Evolutionary conservation across 23 tunicate genomes (phyloP).

Genomic region (Diplosoma virens): DNA sequence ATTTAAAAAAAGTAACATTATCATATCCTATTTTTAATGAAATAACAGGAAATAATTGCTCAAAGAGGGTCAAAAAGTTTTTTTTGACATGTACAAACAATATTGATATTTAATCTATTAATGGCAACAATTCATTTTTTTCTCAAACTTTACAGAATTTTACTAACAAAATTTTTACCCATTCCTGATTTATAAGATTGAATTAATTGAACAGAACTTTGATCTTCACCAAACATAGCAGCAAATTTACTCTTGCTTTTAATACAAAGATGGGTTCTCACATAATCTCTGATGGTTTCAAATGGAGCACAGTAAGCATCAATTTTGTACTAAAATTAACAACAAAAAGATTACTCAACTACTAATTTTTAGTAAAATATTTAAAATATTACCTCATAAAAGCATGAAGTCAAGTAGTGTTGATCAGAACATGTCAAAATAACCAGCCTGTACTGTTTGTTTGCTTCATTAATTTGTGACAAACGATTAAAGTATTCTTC

Average conservation of each 20-base stretch:
- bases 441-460: constrained; percentile 37
- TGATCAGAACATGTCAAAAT: constrained; percentile 44
- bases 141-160: too few relatives aligned
- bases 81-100: neutral
- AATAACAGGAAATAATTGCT: too few relatives aligned
- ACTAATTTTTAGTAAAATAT: neutral
- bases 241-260: neutral
- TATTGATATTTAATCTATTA: too few relatives aligned
- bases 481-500: constrained; percentile 32
- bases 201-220: constrained; percentile 2
- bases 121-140: too few relatives aligned
- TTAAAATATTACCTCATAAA: constrained; percentile 45
- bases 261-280: constrained; percentile 9
- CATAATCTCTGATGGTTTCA: neutral
- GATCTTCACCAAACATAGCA: constrained; percentile 1
- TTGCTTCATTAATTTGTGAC: constrained; percentile 11
- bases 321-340: constrained; percentile 2
- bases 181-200: constrained; percentile 10
- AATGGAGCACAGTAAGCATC: neutral
- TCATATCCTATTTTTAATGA: too few relatives aligned
- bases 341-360: neutral
- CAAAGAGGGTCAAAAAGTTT: neutral
- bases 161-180: too few relatives aligned
- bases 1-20: too few relatives aligned
- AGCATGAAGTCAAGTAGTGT: constrained; percentile 50